Evolutionary conservation across 2,797 vertebrate genomes (phyloP).

Genomic region (Stomatorhinus walkeri): DNA sequence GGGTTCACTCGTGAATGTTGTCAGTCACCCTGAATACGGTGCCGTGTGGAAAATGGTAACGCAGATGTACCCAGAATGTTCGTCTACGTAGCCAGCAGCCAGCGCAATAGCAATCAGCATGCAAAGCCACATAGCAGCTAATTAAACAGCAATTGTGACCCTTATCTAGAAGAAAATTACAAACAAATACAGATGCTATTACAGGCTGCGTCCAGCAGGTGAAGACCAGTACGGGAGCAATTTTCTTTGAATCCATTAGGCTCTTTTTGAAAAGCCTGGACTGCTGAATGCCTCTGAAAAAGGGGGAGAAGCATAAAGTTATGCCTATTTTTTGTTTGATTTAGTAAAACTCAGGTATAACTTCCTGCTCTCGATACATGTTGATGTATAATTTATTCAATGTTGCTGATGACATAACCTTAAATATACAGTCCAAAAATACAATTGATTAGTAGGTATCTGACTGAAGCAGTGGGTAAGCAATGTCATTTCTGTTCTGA

Average conservation of each 20-base stretch:
- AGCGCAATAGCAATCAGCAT: not conserved
- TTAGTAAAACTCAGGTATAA: not conserved
- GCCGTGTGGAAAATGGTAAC: not conserved
- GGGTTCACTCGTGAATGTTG: not conserved
- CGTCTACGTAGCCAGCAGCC: not conserved
- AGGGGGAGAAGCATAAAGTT: not conserved
- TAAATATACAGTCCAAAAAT: not conserved
- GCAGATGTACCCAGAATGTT: not conserved
- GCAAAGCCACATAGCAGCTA: not conserved
- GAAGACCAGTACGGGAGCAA: not conserved
- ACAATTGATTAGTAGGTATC: not conserved
- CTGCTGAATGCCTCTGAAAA: not conserved
- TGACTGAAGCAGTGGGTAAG: not conserved
- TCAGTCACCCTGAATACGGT: not conserved
- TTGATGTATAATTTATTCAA: not conserved
- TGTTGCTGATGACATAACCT: not conserved
- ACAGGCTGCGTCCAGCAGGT: not conserved
- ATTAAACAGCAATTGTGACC: not conserved
- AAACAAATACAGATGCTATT: not conserved
- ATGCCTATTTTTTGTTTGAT: not conserved
- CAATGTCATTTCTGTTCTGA: not conserved
- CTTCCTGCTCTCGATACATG: not conserved
- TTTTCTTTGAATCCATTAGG: not conserved
- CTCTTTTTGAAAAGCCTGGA: not conserved
- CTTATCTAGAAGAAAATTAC: not conserved